Conservation (phyloP, 2,888 invertebrate genomes). For the Patella depressa region DNA sequence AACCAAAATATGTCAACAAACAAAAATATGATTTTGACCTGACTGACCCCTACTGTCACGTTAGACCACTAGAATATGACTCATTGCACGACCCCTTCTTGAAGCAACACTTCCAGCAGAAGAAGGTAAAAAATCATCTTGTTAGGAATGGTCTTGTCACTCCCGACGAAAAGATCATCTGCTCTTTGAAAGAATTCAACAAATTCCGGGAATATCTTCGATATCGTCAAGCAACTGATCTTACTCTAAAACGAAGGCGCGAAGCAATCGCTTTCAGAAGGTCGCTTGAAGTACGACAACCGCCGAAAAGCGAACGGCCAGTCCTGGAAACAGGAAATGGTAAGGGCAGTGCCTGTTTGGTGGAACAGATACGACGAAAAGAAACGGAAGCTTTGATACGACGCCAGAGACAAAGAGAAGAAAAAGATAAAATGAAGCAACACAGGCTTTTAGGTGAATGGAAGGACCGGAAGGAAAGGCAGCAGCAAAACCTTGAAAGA, state of each 20-base stretch:
- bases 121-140: slow-evolving; percentile 45
- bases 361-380: not conserved
- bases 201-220: slow-evolving; percentile 76
- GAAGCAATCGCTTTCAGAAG: slow-evolving; percentile 6
- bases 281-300: not conserved
- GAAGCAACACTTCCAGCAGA: slow-evolving; percentile 45
- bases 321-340: not conserved
- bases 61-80: slow-evolving; percentile 54
- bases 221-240: slow-evolving; percentile 47
- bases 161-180: slow-evolving; percentile 76
- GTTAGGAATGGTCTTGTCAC: slow-evolving; percentile 75
- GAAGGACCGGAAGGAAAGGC: not conserved
- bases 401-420: not conserved
- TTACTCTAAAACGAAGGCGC: slow-evolving; percentile 44
- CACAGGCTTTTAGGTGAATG: not conserved
- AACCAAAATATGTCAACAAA: slow-evolving; percentile 45
- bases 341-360: not conserved
- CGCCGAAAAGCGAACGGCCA: not conserved
- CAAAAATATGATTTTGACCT: slow-evolving; percentile 60
- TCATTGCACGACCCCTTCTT: slow-evolving; percentile 64
- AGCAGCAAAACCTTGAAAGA: not conserved
- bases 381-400: slow-evolving; percentile 4
- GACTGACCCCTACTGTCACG: slow-evolving; percentile 54
- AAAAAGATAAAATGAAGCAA: not conserved
- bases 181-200: slow-evolving; percentile 78